phyloP scores from a whole-genome alignment of 2,113 vertebrate species.

The Myotis davidii region DNA sequence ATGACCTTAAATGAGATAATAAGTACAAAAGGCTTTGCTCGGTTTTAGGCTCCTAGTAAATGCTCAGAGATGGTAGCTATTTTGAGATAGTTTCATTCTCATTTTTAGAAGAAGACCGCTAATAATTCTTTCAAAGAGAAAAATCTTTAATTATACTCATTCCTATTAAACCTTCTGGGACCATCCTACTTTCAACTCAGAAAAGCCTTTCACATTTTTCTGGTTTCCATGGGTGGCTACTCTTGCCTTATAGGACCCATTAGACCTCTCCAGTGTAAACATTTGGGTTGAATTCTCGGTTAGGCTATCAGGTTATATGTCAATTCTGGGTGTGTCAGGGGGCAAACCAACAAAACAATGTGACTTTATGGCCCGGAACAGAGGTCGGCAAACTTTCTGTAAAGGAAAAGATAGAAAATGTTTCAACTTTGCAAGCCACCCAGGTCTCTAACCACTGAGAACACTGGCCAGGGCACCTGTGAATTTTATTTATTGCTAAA shows the following conservation, averaged over 20 bases:
- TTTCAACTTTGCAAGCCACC: not conserved
- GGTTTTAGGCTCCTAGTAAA: not conserved
- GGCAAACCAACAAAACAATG: not conserved
- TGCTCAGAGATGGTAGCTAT: not conserved
- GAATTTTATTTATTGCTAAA: not conserved
- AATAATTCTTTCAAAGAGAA: not conserved
- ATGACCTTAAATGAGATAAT: not conserved
- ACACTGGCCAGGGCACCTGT: too few species aligned
- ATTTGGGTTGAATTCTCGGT: not conserved
- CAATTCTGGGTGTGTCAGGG: not conserved
- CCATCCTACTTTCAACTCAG: not conserved
- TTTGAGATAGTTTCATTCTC: conserved; percentile 9
- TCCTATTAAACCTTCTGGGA: not conserved
- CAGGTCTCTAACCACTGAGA: not conserved
- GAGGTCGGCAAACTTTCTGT: not conserved
- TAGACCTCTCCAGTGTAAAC: not conserved
- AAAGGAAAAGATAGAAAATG: not conserved
- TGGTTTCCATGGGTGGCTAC: not conserved
- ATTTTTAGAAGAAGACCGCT: not conserved
- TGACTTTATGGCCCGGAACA: not conserved
- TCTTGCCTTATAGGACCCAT: not conserved
- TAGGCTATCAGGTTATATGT: not conserved
- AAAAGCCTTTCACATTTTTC: not conserved
- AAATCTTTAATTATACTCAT: not conserved
- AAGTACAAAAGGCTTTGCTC: not conserved